Percentiles rank a stretch among this genome's conserved stretches.
Evolutionary conservation across 2,888 invertebrate genomes (phyloP).

Genomic region (Agonum fuliginosum): DNA sequence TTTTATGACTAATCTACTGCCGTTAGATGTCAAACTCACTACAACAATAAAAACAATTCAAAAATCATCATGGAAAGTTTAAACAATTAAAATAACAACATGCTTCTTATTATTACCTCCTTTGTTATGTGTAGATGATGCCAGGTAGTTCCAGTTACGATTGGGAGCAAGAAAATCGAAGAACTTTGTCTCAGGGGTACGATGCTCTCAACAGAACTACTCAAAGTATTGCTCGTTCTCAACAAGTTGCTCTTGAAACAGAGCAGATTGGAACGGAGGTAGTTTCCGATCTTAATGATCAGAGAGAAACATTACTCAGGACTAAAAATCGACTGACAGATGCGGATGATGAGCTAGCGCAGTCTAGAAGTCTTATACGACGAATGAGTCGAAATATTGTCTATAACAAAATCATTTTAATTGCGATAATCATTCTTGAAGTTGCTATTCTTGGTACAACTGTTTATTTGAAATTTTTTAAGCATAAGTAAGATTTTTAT

Average conservation of each 20-base stretch:
- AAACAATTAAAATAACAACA: background rate
- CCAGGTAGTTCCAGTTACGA: conserved; percentile 64
- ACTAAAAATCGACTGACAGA: conserved; percentile 80
- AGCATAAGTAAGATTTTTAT: conserved; percentile 61
- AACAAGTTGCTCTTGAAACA: conserved; percentile 85
- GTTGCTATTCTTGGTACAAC: conserved; percentile 78
- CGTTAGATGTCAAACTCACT: background rate
- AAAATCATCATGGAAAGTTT: conserved; percentile 9
- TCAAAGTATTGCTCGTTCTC: conserved; percentile 80
- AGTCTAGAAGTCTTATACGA: conserved; percentile 79
- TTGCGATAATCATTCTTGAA: conserved; percentile 84
- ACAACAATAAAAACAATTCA: background rate
- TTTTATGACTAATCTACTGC: background rate
- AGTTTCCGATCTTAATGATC: conserved; percentile 83
- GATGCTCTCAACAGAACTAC: conserved; percentile 77
- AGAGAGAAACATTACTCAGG: conserved; percentile 83
- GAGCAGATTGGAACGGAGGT: conserved; percentile 87
- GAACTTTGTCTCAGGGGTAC: conserved; percentile 76
- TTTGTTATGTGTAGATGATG: conserved; percentile 47
- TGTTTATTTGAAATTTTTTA: conserved; percentile 79
- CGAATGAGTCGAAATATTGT: conserved; percentile 82
- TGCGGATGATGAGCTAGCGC: conserved; percentile 82
- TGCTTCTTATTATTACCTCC: background rate
- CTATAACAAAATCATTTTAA: conserved; percentile 84
- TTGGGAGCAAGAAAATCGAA: conserved; percentile 77